Conservation (phyloP, 2,797 vertebrate species). For the Lophotriccus pileatus region DNA sequence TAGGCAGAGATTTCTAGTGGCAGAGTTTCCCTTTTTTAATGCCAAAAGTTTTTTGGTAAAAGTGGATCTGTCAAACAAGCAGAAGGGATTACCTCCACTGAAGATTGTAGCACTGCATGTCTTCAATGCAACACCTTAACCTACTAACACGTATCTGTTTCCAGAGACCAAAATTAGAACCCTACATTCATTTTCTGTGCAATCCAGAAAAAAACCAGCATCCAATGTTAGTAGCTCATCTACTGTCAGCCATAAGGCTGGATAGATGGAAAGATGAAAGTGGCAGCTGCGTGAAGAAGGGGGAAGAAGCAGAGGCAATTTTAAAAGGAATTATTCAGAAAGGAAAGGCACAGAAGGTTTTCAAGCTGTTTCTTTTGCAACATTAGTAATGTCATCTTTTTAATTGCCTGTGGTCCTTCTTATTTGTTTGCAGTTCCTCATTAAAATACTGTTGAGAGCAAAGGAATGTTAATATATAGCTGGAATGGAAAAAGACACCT, state of each 20-base stretch:
- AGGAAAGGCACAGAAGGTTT: not conserved
- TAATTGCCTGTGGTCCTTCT: not conserved
- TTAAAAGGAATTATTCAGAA: not conserved
- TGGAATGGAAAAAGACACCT: not conserved
- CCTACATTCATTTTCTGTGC: not conserved
- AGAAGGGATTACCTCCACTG: not conserved
- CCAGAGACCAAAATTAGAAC: conserved; percentile 15
- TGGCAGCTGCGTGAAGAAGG: not conserved
- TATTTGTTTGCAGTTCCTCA: not conserved
- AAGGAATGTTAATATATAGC: not conserved
- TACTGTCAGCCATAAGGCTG: not conserved
- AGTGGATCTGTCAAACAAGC: not conserved
- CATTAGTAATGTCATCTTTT: not conserved
- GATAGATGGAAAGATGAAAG: not conserved
- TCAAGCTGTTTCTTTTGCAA: conserved; percentile 9
- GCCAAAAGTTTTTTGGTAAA: not conserved
- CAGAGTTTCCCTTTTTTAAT: not conserved
- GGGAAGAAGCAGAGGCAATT: not conserved
- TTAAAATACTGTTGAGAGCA: not conserved
- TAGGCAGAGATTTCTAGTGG: not conserved
- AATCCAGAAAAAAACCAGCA: not conserved
- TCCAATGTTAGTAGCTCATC: not conserved
- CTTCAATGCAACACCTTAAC: not conserved
- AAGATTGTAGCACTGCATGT: not conserved
- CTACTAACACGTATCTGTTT: conserved; percentile 47